Base-by-base conservation (phyloP, 2,888 invertebrate genomes). In the Chymomyza caudatula region DNA sequence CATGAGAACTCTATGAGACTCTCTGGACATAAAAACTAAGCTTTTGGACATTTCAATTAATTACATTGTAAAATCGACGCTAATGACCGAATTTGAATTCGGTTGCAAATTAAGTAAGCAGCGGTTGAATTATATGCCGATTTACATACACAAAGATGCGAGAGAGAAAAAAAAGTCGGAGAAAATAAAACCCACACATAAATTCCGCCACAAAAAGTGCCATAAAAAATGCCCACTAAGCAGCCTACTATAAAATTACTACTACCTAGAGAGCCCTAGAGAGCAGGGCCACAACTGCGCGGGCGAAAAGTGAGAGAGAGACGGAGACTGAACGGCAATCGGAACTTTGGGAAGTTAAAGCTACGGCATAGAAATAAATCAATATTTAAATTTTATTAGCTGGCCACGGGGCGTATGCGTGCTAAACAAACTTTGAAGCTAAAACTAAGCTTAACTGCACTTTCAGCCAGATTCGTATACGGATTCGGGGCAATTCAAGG, bases 81-180 rank as follows among this genome's bases (percentile, higher is more conserved):
- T 79, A 81, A 80, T 81, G 77, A 78, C 78, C 78, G 69, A 77
- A 79, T 80, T 77, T 76, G 69, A 77, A 79, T 80, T 77, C 71
- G 62, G 63, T 59, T 56, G 67, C 69, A 71, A 73, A 78, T 78
- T 67, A 78, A 74, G 29, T 37, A 37, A 37, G 29, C 29, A 37
- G 60, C 67, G 66, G 60, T 67, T 59, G 70, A 66, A 76, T 74
- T 76, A 37, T 74, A 72, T 76, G 67, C 65, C 13, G 56, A 51
- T 20, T 51, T 47, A 47, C 19, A 37, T n/a, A 6, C 51, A 20
- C 19, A 8, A n/a, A n/a, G n/a, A n/a, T n/a, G n/a, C n/a, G n/a
- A n/a, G n/a, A n/a, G 20, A 20, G 2, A 72, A 57, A 69, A 20
- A 72, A 70, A 75, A 63, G 70, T 61, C 63, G 60, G 65, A 63